Conservation (phyloP, 2,888 invertebrate genomes). For the Clivina fossor region DNA sequence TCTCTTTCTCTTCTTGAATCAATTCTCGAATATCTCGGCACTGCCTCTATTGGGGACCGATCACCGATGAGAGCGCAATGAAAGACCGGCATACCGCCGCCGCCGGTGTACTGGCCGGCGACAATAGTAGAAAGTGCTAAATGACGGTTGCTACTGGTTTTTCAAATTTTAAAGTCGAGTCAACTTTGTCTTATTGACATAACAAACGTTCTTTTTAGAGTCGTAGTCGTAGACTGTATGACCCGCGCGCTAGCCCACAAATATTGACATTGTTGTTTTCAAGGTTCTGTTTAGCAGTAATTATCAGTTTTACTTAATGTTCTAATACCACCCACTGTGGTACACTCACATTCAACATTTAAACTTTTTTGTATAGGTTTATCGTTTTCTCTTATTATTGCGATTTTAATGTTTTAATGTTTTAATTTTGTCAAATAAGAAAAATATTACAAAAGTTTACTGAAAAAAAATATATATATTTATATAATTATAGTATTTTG, state of each 20-base stretch:
- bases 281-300: constrained; percentile 30
- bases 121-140: constrained; percentile 26
- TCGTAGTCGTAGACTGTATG: constrained; percentile 7
- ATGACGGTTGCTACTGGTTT: constrained; percentile 27
- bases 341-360: background rate
- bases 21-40: too few relatives aligned
- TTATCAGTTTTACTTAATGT: constrained; percentile 28
- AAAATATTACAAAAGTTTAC: background rate
- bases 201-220: constrained; percentile 23
- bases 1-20: too few relatives aligned
- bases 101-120: too few relatives aligned
- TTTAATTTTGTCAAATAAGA: background rate
- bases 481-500: background rate
- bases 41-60: too few relatives aligned
- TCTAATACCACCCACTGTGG: constrained; percentile 28
- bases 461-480: constrained; percentile 1
- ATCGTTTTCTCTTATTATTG: background rate
- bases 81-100: too few relatives aligned
- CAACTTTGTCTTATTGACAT: constrained; percentile 17
- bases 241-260: constrained; percentile 18
- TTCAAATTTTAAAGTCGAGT: constrained; percentile 16
- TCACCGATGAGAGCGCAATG: too few relatives aligned
- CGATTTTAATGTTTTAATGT: background rate
- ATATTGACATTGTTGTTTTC: constrained; percentile 30
- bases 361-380: background rate